Conservation (phyloP, 2,113 vertebrate species). For the Hippocampus zosterae region DNA sequence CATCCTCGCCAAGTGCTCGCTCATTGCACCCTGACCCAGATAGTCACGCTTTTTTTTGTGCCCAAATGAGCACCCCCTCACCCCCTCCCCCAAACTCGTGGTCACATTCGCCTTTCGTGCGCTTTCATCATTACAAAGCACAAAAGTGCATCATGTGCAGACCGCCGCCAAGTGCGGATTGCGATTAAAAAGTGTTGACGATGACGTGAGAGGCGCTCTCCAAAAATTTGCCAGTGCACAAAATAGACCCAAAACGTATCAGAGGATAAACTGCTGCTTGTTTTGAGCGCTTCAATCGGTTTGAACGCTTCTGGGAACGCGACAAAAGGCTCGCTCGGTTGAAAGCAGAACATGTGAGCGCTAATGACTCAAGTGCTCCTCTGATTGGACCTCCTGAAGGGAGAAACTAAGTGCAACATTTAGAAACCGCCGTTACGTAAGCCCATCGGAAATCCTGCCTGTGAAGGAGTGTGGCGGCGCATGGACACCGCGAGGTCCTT, state of each 20-base stretch:
- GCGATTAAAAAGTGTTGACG: not conserved
- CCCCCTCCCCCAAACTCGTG: conserved; percentile 17
- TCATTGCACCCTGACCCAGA: conserved; percentile 61
- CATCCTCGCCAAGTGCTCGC: conserved; percentile 33
- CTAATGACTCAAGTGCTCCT: conserved; percentile 4
- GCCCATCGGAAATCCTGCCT: not conserved
- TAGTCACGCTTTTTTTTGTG: conserved; percentile 39
- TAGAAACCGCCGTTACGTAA: conserved; percentile 13
- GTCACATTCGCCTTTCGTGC: conserved; percentile 39
- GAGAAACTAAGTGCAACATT: conserved; percentile 15
- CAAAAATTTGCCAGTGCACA: not conserved
- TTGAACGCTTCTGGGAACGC: not conserved
- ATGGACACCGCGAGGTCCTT: not conserved
- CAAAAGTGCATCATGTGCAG: conserved; percentile 52
- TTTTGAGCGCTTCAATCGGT: not conserved
- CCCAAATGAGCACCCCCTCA: conserved; percentile 47
- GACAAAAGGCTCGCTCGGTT: not conserved
- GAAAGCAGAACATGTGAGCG: conserved; percentile 2
- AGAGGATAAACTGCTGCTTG: not conserved
- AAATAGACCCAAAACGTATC: not conserved
- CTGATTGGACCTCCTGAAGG: conserved; percentile 5
- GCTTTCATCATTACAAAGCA: conserved; percentile 52
- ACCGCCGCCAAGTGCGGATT: not conserved
- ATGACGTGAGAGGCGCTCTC: not conserved
- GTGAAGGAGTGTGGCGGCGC: not conserved